Conservation (phyloP, 2,888 invertebrate genomes). For the Macaria notata region DNA sequence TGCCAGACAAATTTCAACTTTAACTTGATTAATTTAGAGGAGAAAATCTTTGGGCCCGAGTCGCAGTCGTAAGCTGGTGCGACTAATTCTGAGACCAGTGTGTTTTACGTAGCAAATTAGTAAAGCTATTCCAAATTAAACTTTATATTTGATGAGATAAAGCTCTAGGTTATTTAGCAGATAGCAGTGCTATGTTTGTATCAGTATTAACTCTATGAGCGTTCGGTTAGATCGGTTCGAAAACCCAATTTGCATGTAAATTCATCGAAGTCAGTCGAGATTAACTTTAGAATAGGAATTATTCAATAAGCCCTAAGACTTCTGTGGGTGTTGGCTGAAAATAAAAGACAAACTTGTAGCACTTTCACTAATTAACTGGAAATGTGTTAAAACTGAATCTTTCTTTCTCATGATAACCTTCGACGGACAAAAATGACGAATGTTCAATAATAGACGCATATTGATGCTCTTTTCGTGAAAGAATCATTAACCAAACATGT, state of each 20-base stretch:
- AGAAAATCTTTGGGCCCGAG: slow-evolving; percentile 34
- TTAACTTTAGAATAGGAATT: slow-evolving; percentile 63
- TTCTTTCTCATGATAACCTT: too few relatives aligned
- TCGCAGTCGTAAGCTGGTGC: slow-evolving; percentile 45
- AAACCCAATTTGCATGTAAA: slow-evolving; percentile 78
- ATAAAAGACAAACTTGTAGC: not conserved
- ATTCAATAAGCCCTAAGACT: slow-evolving; percentile 38
- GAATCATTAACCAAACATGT: too few relatives aligned
- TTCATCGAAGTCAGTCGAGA: slow-evolving; percentile 69
- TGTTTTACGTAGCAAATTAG: slow-evolving; percentile 24
- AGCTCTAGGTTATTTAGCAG: not conserved
- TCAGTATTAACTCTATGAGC: slow-evolving; percentile 64
- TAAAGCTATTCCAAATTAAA: slow-evolving; percentile 22
- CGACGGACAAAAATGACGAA: too few relatives aligned
- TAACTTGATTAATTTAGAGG: slow-evolving; percentile 27
- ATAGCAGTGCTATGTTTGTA: slow-evolving; percentile 32
- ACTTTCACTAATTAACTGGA: too few relatives aligned
- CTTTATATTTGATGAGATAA: slow-evolving; percentile 12
- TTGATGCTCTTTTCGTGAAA: too few relatives aligned
- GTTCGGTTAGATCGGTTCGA: slow-evolving; percentile 66
- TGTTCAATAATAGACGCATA: too few relatives aligned
- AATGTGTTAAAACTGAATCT: too few relatives aligned
- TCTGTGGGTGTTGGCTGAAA: slow-evolving; percentile 3
- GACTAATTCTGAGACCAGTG: slow-evolving; percentile 50
- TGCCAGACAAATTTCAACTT: slow-evolving; percentile 33